These are phyloP conservation scores for Geotrypetes seraphini DNA, from an alignment of 2,797 vertebrate species.

Conservation along the genomic window DNA sequence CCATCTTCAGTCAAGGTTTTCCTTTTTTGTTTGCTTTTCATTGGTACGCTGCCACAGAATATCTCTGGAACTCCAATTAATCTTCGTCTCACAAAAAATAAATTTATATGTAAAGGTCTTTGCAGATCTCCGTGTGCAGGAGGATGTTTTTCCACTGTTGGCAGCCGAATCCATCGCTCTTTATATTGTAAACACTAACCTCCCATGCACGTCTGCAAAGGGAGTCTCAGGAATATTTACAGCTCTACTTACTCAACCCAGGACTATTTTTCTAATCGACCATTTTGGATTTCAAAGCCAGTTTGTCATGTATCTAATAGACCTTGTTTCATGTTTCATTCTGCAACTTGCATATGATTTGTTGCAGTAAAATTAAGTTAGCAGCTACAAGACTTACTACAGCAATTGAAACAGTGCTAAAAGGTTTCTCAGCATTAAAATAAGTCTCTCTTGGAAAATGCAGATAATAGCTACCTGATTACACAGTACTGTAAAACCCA, in stretches of 20 bases:
- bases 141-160: constrained; percentile 25
- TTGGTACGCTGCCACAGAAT: constrained; percentile 56
- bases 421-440: too few species aligned
- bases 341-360: not conserved
- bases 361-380: too few species aligned
- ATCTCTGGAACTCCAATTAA: constrained; percentile 58
- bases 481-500: too few species aligned
- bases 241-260: not conserved
- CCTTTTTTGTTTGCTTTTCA: too few species aligned
- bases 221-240: constrained; percentile 5
- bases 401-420: too few species aligned
- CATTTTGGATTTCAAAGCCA: not conserved
- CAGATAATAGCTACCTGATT: too few species aligned
- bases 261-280: not conserved
- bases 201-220: not conserved
- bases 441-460: too few species aligned
- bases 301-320: not conserved
- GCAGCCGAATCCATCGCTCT: not conserved
- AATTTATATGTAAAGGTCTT: constrained; percentile 48
- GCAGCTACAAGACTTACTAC: too few species aligned
- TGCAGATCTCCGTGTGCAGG: constrained; percentile 48
- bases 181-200: too few species aligned
- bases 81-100: constrained; percentile 57
- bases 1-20: constrained; percentile 45
- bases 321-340: not conserved